phyloP scores from a whole-genome alignment of 2,113 vertebrate species.

The Cololabis saira region DNA sequence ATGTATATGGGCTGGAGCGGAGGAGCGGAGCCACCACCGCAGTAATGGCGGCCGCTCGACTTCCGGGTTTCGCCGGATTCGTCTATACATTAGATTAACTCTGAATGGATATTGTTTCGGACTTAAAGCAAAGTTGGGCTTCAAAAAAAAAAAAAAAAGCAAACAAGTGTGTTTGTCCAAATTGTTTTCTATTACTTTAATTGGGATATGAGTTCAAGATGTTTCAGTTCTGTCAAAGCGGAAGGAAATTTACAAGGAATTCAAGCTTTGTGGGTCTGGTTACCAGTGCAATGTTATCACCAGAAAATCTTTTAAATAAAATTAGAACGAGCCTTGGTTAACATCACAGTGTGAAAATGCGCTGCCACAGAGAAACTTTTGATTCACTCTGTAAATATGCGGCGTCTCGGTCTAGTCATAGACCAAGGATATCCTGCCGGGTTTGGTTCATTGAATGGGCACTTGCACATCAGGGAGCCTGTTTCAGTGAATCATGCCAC shows the following conservation, averaged over 20 bases:
- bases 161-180: background rate
- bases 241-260: slow-evolving; percentile 11
- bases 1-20: no score
- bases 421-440: slow-evolving; percentile 55
- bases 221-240: background rate
- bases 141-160: no score
- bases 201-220: slow-evolving; percentile 1
- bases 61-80: no score
- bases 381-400: slow-evolving; percentile 68
- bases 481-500: slow-evolving; percentile 49
- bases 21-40: no score
- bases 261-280: background rate
- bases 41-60: no score
- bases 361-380: slow-evolving; percentile 50
- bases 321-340: slow-evolving; percentile 29
- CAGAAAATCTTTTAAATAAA: slow-evolving; percentile 27
- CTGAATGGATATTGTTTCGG: no score
- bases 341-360: slow-evolving; percentile 61
- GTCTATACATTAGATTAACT: no score
- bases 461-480: slow-evolving; percentile 21
- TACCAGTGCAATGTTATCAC: background rate
- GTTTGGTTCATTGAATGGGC: slow-evolving; percentile 29
- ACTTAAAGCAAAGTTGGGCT: no score
- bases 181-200: background rate
- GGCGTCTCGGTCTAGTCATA: slow-evolving; percentile 52